These are phyloP conservation scores for Tipula confusa DNA, from an alignment of 2,888 invertebrate species.

Conservation along the genomic window DNA sequence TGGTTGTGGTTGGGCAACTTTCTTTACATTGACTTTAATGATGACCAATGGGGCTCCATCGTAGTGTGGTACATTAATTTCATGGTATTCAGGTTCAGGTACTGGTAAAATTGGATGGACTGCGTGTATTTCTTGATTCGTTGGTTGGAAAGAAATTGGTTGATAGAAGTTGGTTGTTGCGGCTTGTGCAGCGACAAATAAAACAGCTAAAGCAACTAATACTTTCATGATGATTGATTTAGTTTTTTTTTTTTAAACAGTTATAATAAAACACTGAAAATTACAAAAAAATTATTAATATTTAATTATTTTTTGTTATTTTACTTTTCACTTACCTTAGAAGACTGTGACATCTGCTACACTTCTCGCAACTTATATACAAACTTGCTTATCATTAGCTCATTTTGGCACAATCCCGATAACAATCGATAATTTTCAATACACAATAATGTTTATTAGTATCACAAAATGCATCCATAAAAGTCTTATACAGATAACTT, in stretches of 20 bases:
- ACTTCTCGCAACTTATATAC: neutral
- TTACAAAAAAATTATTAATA: neutral
- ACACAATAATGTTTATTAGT: neutral
- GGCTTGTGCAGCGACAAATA: neutral
- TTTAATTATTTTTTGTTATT: neutral
- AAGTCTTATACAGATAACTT: neutral
- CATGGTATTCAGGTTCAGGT: neutral
- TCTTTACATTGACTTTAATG: neutral
- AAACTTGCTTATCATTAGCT: neutral
- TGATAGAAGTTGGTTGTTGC: neutral
- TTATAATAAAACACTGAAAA: neutral
- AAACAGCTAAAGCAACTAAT: neutral
- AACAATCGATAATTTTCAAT: slow-evolving; percentile 10
- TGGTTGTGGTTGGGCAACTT: neutral
- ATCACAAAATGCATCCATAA: neutral
- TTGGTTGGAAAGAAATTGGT: neutral
- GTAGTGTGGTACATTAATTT: neutral
- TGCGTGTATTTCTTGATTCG: neutral
- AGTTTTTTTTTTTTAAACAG: neutral
- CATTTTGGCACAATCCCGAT: neutral
- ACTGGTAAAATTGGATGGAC: neutral
- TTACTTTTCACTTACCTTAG: neutral
- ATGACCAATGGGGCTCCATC: neutral
- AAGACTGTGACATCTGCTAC: neutral
- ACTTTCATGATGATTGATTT: neutral